phyloP scores from a whole-genome alignment of 2,888 invertebrate species.

The Phytoseiulus persimilis region DNA sequence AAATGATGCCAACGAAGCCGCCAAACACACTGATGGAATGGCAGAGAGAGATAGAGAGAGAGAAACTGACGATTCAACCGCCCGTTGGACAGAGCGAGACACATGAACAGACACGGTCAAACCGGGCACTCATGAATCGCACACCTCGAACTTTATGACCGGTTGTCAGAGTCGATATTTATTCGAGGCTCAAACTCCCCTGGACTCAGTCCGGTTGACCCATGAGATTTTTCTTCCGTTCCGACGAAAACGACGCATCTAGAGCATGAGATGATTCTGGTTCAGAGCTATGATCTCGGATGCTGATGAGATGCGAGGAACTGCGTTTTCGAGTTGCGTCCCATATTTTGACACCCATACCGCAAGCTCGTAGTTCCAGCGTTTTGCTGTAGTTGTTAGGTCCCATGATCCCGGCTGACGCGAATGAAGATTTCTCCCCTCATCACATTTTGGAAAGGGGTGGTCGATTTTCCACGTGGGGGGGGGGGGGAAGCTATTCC shows the following conservation, averaged over 20 bases:
- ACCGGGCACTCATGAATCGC: neutral
- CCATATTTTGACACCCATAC: too few relatives aligned
- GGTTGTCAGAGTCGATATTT: neutral
- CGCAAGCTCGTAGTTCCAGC: too few relatives aligned
- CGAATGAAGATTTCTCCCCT: too few relatives aligned
- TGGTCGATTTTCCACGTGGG: too few relatives aligned
- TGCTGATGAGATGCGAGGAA: too few relatives aligned
- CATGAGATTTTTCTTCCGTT: neutral
- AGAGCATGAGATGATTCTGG: neutral
- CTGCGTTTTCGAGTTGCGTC: too few relatives aligned
- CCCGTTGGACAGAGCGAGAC: neutral
- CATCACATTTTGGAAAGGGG: too few relatives aligned
- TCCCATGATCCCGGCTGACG: too few relatives aligned
- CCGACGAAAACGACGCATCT: neutral
- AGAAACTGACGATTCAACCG: neutral
- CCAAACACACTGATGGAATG: neutral
- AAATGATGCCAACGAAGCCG: neutral
- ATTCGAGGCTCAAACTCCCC: neutral
- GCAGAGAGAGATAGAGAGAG: neutral
- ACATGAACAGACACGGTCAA: neutral
- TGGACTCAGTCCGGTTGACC: neutral
- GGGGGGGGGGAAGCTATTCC: too few relatives aligned
- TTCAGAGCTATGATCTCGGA: neutral
- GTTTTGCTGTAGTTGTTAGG: too few relatives aligned
- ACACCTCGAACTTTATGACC: constrained; percentile 5